A percentile compares a stretch with the other conserved stretches of the same genome.
Conservation (phyloP, 2,113 vertebrate genomes). For the Nipponia nippon region DNA sequence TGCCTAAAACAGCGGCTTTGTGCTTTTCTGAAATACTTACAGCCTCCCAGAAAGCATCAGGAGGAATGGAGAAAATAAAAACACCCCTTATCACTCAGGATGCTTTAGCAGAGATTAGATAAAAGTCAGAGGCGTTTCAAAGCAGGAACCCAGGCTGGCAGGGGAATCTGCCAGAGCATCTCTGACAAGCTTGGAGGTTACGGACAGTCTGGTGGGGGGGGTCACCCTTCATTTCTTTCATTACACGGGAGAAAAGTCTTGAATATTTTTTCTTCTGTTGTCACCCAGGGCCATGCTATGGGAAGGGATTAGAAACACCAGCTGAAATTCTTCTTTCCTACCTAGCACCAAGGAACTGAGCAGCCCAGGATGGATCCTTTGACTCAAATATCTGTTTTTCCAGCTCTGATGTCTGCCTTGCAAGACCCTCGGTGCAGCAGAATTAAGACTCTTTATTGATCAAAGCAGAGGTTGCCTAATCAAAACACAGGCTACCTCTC, state of each 20-base stretch:
- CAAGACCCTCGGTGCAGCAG: background rate
- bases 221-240: background rate
- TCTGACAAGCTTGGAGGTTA: background rate
- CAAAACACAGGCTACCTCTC: background rate
- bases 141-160: background rate
- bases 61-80: background rate
- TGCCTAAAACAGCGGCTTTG: background rate
- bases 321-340: background rate
- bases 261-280: background rate
- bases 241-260: background rate
- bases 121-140: background rate
- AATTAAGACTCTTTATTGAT: slow-evolving; percentile 1
- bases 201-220: background rate
- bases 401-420: background rate
- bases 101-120: background rate
- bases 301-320: background rate
- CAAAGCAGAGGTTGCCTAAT: slow-evolving; percentile 1
- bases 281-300: background rate
- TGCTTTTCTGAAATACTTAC: background rate
- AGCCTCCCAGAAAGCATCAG: background rate
- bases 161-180: background rate
- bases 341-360: background rate
- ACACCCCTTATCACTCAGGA: background rate
- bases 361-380: background rate
- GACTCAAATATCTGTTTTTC: background rate